Evolutionary conservation across 2,888 invertebrate species (phyloP).

Genomic region (Tipula lateralis): DNA sequence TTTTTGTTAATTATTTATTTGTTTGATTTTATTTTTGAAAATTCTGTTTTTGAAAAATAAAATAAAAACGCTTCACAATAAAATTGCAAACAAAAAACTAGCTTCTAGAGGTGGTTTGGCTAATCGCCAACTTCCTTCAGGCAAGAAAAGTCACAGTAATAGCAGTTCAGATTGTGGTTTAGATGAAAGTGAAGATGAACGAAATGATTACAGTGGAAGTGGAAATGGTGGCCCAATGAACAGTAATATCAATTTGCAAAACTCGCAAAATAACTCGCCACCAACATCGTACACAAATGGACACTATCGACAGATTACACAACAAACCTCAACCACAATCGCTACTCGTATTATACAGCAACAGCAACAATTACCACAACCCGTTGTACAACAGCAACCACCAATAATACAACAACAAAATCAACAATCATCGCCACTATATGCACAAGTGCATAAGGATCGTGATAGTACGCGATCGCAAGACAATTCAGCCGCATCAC

Average conservation of each 20-base stretch:
- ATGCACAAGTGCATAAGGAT: slow-evolving; percentile 55
- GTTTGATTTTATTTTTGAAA: slow-evolving; percentile 20
- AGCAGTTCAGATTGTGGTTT: slow-evolving; percentile 74
- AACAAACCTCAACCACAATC: slow-evolving; percentile 34
- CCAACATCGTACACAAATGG: slow-evolving; percentile 30
- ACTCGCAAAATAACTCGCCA: slow-evolving; percentile 3
- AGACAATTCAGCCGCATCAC: slow-evolving; percentile 36
- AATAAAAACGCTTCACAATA: slow-evolving; percentile 24
- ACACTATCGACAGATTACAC: background rate
- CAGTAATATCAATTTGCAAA: slow-evolving; percentile 35
- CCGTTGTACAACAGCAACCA: slow-evolving; percentile 32
- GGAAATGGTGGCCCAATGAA: slow-evolving; percentile 44
- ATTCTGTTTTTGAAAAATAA: slow-evolving; percentile 9
- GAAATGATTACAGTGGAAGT: slow-evolving; percentile 55
- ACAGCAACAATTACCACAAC: slow-evolving; percentile 33
- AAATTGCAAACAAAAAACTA: slow-evolving; percentile 34
- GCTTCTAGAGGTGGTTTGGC: slow-evolving; percentile 73
- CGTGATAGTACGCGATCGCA: slow-evolving; percentile 35
- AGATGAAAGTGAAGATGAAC: slow-evolving; percentile 60
- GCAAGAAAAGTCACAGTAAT: slow-evolving; percentile 52
- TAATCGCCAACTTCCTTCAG: slow-evolving; percentile 63
- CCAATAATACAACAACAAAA: slow-evolving; percentile 38
- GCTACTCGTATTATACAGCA: slow-evolving; percentile 36
- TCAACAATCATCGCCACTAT: slow-evolving; percentile 45
- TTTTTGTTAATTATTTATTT: background rate